Evolutionary conservation across 2,888 invertebrate species (phyloP).

Genomic region (Herminia tarsipennalis): DNA sequence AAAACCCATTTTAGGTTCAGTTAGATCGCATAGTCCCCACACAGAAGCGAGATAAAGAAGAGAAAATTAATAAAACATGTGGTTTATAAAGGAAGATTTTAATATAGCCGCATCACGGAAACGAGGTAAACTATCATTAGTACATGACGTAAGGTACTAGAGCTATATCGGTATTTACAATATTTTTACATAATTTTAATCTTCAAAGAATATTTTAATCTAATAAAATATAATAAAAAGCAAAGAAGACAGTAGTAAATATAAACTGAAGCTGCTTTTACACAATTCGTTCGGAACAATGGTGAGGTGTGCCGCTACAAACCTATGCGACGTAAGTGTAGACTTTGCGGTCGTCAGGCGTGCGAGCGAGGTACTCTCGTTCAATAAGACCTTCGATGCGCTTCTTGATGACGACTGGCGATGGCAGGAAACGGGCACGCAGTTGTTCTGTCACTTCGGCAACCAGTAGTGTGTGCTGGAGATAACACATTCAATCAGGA

Average conservation of each 20-base stretch:
- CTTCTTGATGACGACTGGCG: slow-evolving; percentile 99
- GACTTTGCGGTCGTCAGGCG: slow-evolving; percentile 98
- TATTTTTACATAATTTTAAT: slow-evolving; percentile 61
- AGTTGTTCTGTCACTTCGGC: slow-evolving; percentile 99
- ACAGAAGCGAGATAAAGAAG: slow-evolving; percentile 32
- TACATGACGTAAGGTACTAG: slow-evolving; percentile 73
- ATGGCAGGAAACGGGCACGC: slow-evolving; percentile 98
- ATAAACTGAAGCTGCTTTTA: slow-evolving; percentile 39
- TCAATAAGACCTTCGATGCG: slow-evolving; percentile 99
- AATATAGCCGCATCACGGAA: slow-evolving; percentile 76
- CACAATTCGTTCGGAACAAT: slow-evolving; percentile 38
- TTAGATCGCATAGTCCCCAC: slow-evolving; percentile 26
- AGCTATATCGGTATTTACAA: slow-evolving; percentile 77
- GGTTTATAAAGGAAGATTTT: slow-evolving; percentile 73
- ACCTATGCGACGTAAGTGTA: slow-evolving; percentile 97
- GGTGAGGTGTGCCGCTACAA: slow-evolving; percentile 43
- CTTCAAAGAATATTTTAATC: slow-evolving; percentile 44
- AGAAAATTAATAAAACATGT: slow-evolving; percentile 59
- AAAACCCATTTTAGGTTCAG: slow-evolving; percentile 63
- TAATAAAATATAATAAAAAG: slow-evolving; percentile 45
- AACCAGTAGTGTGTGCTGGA: slow-evolving; percentile 95
- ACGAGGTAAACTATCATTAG: slow-evolving; percentile 72
- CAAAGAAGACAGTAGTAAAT: slow-evolving; percentile 46
- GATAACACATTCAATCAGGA: not conserved
- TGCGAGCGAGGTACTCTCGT: slow-evolving; percentile 98